A percentile compares a stretch with the other conserved stretches of the same genome.
phyloP scores from a whole-genome alignment of 1,140 invertebrate species.

The fruit fly (Drosophila melanogaster) region DNA sequence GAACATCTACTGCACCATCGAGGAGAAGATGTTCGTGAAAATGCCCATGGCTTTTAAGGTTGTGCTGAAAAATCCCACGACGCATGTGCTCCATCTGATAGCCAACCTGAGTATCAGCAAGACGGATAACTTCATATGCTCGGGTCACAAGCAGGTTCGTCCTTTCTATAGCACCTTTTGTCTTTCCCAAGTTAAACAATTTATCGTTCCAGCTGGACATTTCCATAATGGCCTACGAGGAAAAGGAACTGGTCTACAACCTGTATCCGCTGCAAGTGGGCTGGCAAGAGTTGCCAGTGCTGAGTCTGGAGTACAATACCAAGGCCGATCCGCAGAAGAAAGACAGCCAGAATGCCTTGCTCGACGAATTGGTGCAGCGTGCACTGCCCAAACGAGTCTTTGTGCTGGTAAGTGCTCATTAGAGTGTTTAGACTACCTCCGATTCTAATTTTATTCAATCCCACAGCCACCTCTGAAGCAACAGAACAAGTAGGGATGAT shows the following conservation, averaged over 20 bases:
- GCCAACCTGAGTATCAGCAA: slow-evolving; percentile 77
- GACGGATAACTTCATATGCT: slow-evolving; percentile 84
- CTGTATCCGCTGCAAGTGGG: slow-evolving; percentile 82
- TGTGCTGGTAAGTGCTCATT: slow-evolving; percentile 69
- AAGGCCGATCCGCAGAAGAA: slow-evolving; percentile 79
- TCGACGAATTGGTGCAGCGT: slow-evolving; percentile 77
- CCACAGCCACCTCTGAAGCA: slow-evolving; percentile 77
- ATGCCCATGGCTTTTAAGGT: slow-evolving; percentile 83
- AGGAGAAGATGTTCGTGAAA: slow-evolving; percentile 84
- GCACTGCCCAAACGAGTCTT: slow-evolving; percentile 84
- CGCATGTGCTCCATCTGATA: slow-evolving; percentile 74
- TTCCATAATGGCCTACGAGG: slow-evolving; percentile 79
- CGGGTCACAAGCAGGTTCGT: slow-evolving; percentile 80
- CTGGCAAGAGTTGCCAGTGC: slow-evolving; percentile 80
- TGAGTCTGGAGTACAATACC: slow-evolving; percentile 79
- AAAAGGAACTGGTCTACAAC: slow-evolving; percentile 81
- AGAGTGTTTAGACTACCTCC: too few relatives aligned
- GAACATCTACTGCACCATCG: slow-evolving; percentile 84
- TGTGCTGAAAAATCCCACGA: slow-evolving; percentile 77
- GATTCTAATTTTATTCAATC: neutral
- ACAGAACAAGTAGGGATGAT: slow-evolving; percentile 63
- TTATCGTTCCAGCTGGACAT: slow-evolving; percentile 64
- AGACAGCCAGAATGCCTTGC: slow-evolving; percentile 72
- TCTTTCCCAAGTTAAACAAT: neutral
- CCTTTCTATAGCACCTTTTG: neutral